Conservation (phyloP, 2,797 vertebrate genomes). For the Taeniopygia guttata region DNA sequence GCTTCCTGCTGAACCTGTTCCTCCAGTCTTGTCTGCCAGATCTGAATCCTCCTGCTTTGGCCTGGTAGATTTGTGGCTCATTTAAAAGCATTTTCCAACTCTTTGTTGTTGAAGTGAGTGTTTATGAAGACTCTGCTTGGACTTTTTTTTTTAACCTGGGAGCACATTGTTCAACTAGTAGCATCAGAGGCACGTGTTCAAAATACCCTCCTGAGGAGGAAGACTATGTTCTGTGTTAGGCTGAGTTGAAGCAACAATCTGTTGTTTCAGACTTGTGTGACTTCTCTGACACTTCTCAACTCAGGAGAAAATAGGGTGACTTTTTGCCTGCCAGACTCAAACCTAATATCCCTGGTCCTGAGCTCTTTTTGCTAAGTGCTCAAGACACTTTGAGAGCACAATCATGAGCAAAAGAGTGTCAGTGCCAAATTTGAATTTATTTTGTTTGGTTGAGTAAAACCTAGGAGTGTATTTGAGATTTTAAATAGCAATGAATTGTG, state of each 20-base stretch:
- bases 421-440: background rate
- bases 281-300: background rate
- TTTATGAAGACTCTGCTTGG: background rate
- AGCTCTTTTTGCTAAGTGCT: background rate
- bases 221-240: background rate
- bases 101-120: background rate
- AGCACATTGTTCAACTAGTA: background rate
- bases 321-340: background rate
- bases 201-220: background rate
- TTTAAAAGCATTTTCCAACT: constrained; percentile 23
- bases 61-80: constrained; percentile 17
- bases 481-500: background rate
- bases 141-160: background rate
- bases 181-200: background rate
- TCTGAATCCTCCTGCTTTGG: background rate
- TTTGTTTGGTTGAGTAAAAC: background rate
- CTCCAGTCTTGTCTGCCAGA: background rate
- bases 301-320: background rate
- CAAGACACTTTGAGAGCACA: background rate
- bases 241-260: background rate
- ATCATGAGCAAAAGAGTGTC: background rate
- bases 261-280: background rate
- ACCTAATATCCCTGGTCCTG: background rate
- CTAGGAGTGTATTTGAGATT: background rate
- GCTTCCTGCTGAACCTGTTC: constrained; percentile 54